phyloP scores from a whole-genome alignment of 2,113 vertebrate genomes.

The Trinectes maculatus region DNA sequence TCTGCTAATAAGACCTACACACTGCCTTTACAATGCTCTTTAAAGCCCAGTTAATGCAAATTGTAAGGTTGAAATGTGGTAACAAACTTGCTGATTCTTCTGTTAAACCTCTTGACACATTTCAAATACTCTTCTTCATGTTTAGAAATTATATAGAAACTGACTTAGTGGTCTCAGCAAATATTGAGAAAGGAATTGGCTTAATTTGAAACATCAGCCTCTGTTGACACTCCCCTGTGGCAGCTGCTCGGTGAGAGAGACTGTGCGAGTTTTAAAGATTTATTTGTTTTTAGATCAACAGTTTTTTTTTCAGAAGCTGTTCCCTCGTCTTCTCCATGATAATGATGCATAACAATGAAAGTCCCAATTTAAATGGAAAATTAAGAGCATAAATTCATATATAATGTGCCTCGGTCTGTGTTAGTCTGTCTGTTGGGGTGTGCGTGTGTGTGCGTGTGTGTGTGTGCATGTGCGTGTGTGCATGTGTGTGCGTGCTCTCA shows the following conservation, averaged over 20 bases:
- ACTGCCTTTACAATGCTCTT: neutral
- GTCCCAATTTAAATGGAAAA: slow-evolving; percentile 26
- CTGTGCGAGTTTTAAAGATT: slow-evolving; percentile 34
- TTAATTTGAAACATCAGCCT: slow-evolving; percentile 37
- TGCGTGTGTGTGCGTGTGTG: neutral
- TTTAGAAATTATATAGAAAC: neutral
- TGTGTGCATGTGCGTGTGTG: neutral
- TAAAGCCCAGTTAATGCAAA: neutral
- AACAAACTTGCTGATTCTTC: neutral
- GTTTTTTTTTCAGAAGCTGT: slow-evolving; percentile 27
- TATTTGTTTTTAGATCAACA: slow-evolving; percentile 55
- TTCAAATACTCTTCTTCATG: neutral
- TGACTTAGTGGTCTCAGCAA: slow-evolving; percentile 14
- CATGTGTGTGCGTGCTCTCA: neutral
- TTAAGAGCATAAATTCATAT: slow-evolving; percentile 6
- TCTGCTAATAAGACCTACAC: too few species aligned
- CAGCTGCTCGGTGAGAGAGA: slow-evolving; percentile 17
- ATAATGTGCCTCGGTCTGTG: neutral
- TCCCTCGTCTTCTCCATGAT: slow-evolving; percentile 13
- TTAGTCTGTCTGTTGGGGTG: neutral
- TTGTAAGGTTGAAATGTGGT: neutral
- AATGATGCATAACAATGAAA: slow-evolving; percentile 46
- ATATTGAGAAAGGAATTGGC: slow-evolving; percentile 21
- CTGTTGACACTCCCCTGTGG: slow-evolving; percentile 29
- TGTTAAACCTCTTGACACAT: neutral